Evolutionary conservation across 2,888 invertebrate genomes (phyloP).

Genomic region (Frankliniella intonsa): DNA sequence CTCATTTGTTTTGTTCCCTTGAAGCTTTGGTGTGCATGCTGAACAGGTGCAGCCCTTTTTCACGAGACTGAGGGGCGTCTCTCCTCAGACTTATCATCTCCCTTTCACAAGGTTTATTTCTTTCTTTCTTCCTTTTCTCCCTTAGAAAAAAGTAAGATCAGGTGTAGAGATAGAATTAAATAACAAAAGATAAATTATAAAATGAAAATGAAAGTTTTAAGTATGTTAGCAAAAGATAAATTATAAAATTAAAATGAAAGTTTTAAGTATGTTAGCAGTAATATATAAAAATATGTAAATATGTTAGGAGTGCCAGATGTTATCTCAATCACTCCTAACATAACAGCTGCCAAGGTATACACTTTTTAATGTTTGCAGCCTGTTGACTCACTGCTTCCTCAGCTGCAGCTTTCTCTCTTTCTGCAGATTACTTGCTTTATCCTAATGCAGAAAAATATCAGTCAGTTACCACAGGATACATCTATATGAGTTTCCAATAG

Average conservation of each 20-base stretch:
- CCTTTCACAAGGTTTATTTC: neutral
- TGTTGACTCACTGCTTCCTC: constrained; percentile 41
- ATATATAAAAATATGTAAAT: too few relatives aligned
- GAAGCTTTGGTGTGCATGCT: neutral
- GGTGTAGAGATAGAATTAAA: too few relatives aligned
- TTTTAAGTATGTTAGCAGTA: too few relatives aligned
- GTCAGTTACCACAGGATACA: neutral
- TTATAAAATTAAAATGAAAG: too few relatives aligned
- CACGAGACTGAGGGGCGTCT: neutral
- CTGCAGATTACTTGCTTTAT: constrained; percentile 43
- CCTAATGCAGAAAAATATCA: constrained; percentile 38
- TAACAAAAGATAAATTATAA: too few relatives aligned
- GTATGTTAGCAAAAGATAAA: too few relatives aligned
- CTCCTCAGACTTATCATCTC: neutral
- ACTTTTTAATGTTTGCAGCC: constrained; percentile 27
- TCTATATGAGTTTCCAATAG: too few relatives aligned
- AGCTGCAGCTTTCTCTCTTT: constrained; percentile 42
- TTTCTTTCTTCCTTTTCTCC: neutral
- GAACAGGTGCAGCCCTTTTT: neutral
- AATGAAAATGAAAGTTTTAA: too few relatives aligned
- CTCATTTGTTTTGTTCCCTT: neutral
- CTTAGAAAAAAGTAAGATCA: neutral
- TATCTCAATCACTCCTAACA: too few relatives aligned
- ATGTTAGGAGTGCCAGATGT: too few relatives aligned
- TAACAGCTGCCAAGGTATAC: too few relatives aligned